Percentiles rank a stretch among this genome's conserved stretches.
These are phyloP conservation scores for Cenopis cana DNA, from an alignment of 2,888 invertebrate species.

Conservation along the genomic window DNA sequence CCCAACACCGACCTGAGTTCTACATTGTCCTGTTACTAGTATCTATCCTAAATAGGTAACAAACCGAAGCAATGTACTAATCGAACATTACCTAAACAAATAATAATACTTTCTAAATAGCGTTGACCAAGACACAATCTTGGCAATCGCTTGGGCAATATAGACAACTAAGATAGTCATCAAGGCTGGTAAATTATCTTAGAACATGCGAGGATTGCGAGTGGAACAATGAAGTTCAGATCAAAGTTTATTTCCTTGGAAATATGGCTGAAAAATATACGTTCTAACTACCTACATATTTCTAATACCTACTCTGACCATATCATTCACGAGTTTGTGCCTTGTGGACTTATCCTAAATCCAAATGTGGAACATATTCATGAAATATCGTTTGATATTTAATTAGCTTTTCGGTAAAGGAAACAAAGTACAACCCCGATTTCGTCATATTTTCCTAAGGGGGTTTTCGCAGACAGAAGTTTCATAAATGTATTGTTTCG, in stretches of 20 bases:
- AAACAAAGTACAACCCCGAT: too few species aligned
- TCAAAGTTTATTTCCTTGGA: constrained; percentile 15
- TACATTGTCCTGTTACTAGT: too few species aligned
- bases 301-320: not conserved
- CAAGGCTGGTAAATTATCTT: constrained; percentile 38
- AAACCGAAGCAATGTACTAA: constrained; percentile 80
- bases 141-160: constrained; percentile 28
- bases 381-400: too few species aligned
- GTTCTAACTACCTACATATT: not conserved
- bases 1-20: not conserved
- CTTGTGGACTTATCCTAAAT: too few species aligned
- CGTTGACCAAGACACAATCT: constrained; percentile 33
- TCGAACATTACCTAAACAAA: constrained; percentile 27
- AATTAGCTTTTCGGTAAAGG: too few species aligned
- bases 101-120: constrained; percentile 30
- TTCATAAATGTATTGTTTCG: too few species aligned
- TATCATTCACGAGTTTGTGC: too few species aligned
- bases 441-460: too few species aligned
- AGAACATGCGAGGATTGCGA: constrained; percentile 38
- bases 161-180: constrained; percentile 26
- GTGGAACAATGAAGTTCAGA: not conserved
- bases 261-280: too few species aligned
- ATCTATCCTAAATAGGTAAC: not conserved
- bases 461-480: too few species aligned
- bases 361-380: too few species aligned